Evolutionary conservation across 2,888 invertebrate genomes (phyloP).

Genomic region (Oscheius myriophilus): DNA sequence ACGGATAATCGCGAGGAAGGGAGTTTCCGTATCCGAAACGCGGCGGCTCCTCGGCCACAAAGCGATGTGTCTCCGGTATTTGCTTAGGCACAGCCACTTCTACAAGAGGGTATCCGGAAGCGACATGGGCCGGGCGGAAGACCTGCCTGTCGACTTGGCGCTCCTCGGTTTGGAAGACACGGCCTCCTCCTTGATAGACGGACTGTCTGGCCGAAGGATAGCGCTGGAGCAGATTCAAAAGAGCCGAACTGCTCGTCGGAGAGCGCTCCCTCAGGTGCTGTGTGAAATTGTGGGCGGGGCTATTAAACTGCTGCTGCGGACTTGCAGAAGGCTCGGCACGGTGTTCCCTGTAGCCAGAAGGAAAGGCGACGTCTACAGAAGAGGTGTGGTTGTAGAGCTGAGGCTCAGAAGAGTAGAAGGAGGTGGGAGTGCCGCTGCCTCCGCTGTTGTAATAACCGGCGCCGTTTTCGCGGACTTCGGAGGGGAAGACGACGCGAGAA

Average conservation of each 20-base stretch:
- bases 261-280: conserved; percentile 57
- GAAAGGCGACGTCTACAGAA: conserved; percentile 6
- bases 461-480: conserved; percentile 19
- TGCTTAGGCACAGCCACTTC: conserved; percentile 41
- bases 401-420: neutral
- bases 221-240: conserved; percentile 53
- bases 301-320: conserved; percentile 30
- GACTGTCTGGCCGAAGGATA: conserved; percentile 53
- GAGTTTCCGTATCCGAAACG: conserved; percentile 13
- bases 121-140: conserved; percentile 25
- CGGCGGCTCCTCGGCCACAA: neutral
- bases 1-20: conserved; percentile 5
- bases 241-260: conserved; percentile 56
- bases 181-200: conserved; percentile 35
- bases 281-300: conserved; percentile 37
- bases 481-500: conserved; percentile 18
- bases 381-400: neutral
- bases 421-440: no score
- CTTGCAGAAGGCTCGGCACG: conserved; percentile 24
- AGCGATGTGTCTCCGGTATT: conserved; percentile 20
- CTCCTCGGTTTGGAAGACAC: conserved; percentile 9
- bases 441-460: neutral
- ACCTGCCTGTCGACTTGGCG: conserved; percentile 17
- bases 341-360: conserved; percentile 19
- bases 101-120: conserved; percentile 39